A percentile compares a stretch with the other conserved stretches of the same genome.
Evolutionary conservation across 2,113 vertebrate species (phyloP).

Genomic region (Chloroceryle aenea): DNA sequence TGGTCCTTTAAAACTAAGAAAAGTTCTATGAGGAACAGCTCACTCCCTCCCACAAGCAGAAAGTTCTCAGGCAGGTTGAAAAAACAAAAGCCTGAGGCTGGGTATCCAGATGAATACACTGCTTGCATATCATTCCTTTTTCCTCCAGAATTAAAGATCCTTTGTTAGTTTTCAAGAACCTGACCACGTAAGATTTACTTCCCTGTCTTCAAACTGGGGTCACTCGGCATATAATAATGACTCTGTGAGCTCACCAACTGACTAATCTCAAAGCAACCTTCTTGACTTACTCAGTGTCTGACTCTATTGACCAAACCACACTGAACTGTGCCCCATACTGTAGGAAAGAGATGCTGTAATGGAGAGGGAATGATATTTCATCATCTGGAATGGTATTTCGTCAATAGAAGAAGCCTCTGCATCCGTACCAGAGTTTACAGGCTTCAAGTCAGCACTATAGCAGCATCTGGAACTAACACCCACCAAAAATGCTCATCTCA

Average conservation of each 20-base stretch:
- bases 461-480: not conserved
- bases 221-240: constrained; percentile 15
- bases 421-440: not conserved
- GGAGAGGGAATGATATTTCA: not conserved
- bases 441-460: not conserved
- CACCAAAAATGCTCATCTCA: not conserved
- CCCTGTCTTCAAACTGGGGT: constrained; percentile 42
- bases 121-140: not conserved
- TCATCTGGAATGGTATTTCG: not conserved
- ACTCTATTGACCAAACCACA: constrained; percentile 18
- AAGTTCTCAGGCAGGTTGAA: not conserved
- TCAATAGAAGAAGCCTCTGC: not conserved
- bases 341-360: not conserved
- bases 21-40: not conserved
- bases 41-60: not conserved
- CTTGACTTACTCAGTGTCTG: not conserved
- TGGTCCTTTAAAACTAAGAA: not conserved
- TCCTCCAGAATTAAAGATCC: not conserved
- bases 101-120: not conserved
- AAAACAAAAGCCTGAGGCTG: not conserved
- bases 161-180: constrained; percentile 24
- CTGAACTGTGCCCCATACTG: not conserved
- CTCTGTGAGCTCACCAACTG: constrained; percentile 14
- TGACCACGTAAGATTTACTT: not conserved
- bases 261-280: constrained; percentile 21